phyloP scores from a whole-genome alignment of 2,797 vertebrate genomes.

The Pogoniulus pusillus region DNA sequence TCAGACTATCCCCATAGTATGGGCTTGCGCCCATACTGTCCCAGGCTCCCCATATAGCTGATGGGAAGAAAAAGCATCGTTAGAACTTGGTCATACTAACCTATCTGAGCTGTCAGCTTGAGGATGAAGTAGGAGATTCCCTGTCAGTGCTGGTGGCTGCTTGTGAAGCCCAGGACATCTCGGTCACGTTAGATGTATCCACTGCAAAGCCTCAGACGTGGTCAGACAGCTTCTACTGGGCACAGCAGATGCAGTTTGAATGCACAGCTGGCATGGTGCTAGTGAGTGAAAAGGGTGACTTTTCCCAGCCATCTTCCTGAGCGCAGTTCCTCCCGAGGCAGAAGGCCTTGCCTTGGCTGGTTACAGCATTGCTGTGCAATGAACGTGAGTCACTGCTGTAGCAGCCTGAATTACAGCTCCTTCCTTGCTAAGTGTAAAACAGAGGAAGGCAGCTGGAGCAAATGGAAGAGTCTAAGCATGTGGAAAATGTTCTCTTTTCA shows the following conservation, averaged over 20 bases:
- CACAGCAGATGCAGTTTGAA: not conserved
- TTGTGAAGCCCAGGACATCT: not conserved
- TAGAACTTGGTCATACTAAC: not conserved
- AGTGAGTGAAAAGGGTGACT: not conserved
- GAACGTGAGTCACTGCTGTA: constrained; percentile 25
- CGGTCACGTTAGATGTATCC: not conserved
- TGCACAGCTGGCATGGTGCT: not conserved
- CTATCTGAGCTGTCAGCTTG: not conserved
- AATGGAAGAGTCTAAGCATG: constrained; percentile 55
- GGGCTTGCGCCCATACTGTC: not conserved
- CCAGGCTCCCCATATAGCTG: not conserved
- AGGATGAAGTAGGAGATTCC: not conserved
- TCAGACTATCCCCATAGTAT: not conserved
- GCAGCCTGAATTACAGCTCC: constrained; percentile 29
- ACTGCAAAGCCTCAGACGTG: not conserved
- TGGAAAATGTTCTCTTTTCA: constrained; percentile 64
- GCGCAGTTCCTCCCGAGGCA: constrained; percentile 30
- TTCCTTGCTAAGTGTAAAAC: constrained; percentile 42
- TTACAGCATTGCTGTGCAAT: constrained; percentile 2
- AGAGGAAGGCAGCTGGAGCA: constrained; percentile 40
- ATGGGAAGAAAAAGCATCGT: not conserved
- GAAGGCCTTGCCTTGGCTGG: constrained; percentile 17
- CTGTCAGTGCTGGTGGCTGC: not conserved
- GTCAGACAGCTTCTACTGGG: not conserved
- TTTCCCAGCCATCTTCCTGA: not conserved